phyloP scores from a whole-genome alignment of 2,797 vertebrate genomes.

The Syngnathus acus region DNA sequence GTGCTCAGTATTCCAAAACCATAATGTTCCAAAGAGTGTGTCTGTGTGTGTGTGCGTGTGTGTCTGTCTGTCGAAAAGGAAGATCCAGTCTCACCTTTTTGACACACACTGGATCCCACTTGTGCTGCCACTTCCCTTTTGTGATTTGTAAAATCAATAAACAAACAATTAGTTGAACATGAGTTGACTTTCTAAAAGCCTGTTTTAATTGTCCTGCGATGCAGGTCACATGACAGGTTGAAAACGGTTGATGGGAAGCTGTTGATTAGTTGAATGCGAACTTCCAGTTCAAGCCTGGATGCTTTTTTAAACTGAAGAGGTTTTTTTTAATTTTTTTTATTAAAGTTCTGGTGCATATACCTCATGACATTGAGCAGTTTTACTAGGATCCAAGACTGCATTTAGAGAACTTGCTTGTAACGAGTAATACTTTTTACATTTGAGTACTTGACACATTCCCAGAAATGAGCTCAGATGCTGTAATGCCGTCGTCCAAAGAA shows the following conservation, averaged over 20 bases:
- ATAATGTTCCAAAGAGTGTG: constrained; percentile 62
- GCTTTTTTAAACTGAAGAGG: too few species aligned
- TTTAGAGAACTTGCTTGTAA: not conserved
- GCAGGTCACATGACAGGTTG: not conserved
- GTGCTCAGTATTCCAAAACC: constrained; percentile 43
- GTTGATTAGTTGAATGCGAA: not conserved
- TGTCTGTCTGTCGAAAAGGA: constrained; percentile 42
- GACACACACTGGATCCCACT: constrained; percentile 28
- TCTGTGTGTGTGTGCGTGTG: constrained; percentile 42
- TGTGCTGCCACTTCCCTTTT: constrained; percentile 68
- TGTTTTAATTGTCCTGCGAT: not conserved
- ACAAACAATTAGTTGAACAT: not conserved
- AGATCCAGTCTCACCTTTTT: constrained; percentile 36
- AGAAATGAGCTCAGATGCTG: not conserved
- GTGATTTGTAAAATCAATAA: constrained; percentile 25
- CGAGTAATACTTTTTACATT: not conserved
- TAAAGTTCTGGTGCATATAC: not conserved
- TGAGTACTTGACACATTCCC: not conserved
- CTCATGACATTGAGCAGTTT: not conserved
- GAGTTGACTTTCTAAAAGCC: not conserved
- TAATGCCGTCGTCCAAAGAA: not conserved
- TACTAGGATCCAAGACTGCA: not conserved
- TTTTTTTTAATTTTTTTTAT: not conserved
- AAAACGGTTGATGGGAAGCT: not conserved
- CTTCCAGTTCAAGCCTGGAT: not conserved